These are phyloP conservation scores for Lepidocyrtoides sp. DNA, from an alignment of 2,888 invertebrate genomes.

Conservation along the genomic window DNA sequence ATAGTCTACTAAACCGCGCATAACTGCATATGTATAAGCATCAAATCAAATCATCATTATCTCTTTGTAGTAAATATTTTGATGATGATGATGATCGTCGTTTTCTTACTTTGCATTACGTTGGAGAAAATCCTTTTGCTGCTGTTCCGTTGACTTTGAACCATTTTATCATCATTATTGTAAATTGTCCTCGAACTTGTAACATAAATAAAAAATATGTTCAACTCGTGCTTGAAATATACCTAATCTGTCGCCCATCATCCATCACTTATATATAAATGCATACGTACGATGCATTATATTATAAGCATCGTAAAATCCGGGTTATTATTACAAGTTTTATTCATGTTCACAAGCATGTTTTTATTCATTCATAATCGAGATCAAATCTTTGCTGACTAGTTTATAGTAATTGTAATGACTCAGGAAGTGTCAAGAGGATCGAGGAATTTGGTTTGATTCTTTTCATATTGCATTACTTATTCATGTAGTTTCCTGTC, in stretches of 20 bases:
- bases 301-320: constrained; percentile 12
- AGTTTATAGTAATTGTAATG: constrained; percentile 6
- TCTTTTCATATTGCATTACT: background rate
- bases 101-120: background rate
- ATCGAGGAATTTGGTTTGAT: constrained; percentile 27
- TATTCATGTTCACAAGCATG: background rate
- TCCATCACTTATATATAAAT: constrained; percentile 29
- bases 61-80: constrained; percentile 8
- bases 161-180: constrained; percentile 47
- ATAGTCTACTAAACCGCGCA: background rate
- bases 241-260: constrained; percentile 51
- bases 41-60: constrained; percentile 78
- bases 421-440: constrained; percentile 41
- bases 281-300: constrained; percentile 8
- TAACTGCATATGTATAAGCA: constrained; percentile 23
- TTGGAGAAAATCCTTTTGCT: background rate
- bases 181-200: constrained; percentile 59
- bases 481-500: constrained; percentile 45
- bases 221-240: constrained; percentile 40
- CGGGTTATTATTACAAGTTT: constrained; percentile 31
- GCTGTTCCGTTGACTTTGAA: background rate
- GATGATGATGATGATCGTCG: constrained; percentile 20
- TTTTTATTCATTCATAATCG: background rate
- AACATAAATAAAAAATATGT: constrained; percentile 30
- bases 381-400: background rate